Percentiles rank a stretch among this genome's conserved stretches.
Evolutionary conservation across 1,140 invertebrate species (phyloP).

Genomic region (Ditylenchus dipsaci): DNA sequence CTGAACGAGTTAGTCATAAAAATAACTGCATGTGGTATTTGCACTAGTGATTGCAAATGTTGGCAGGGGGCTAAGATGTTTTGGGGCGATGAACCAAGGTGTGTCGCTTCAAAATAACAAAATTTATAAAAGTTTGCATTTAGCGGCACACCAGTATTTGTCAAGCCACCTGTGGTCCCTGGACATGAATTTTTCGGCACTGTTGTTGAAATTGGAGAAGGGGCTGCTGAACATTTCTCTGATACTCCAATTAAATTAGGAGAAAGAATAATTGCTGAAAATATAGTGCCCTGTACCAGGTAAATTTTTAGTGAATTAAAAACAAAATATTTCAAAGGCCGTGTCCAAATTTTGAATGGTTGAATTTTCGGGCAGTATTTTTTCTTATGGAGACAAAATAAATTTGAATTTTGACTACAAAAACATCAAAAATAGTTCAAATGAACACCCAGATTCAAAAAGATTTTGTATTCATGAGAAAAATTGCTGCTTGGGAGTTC

Average conservation of each 20-base stretch:
- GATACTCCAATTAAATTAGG: not conserved
- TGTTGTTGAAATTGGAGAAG: not conserved
- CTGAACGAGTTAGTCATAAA: not conserved
- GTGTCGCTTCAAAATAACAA: too few species aligned
- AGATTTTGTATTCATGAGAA: too few species aligned
- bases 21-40: slow-evolving; percentile 2
- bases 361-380: too few species aligned
- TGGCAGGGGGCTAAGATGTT: not conserved
- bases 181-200: slow-evolving; percentile 5
- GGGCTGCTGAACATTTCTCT: not conserved
- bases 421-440: too few species aligned
- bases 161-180: not conserved
- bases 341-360: too few species aligned
- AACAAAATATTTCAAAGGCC: too few species aligned
- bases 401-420: too few species aligned
- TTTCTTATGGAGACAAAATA: too few species aligned
- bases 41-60: slow-evolving; percentile 5
- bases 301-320: too few species aligned
- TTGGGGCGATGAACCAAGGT: not conserved
- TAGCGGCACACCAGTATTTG: not conserved
- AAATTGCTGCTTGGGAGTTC: too few species aligned
- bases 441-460: too few species aligned
- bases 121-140: too few species aligned
- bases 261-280: not conserved
- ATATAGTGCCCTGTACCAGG: not conserved